Evolutionary conservation across 2,888 invertebrate genomes (phyloP), one percentile per base, ranked within the genome.

Genomic region (Drosophila anceps): DNA sequence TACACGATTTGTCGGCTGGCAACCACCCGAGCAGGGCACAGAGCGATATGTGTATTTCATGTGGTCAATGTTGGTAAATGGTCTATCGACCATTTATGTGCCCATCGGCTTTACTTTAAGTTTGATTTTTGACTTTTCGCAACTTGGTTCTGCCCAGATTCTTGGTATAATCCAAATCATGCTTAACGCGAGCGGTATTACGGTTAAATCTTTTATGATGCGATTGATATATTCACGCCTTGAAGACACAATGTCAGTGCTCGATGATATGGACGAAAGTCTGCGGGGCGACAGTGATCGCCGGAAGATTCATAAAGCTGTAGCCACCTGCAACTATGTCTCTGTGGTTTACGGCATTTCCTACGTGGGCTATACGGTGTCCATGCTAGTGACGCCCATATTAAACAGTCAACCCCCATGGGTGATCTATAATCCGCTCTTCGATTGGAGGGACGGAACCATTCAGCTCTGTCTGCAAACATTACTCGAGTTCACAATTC

Each of bases 341-440:
- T 72, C 75, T 6, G 50, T 82, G 7, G 41, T 79, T 0, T 84
- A 76, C 6, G 55, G 48, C 2, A 55, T 59, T 4, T 46, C 72
- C 0, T 84, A 79, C n/a, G 55, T 68, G 1, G 66, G 69, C 7
- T 81, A 62, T 31, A 58, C 55, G 0, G 50, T 51, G 0, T 68
- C 73, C 0, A 72, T 71, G 2, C 57, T 81, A 1, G 18, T 81
- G 0, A 50, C 73, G 1, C 54, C 64, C 0, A 39, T 69, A 0
- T 4, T 63, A 0, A 69, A 53, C 18, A 67, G 51, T 4, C 61
- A 33, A 5, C 81, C 81, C 1, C 76, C 79, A 0, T 81, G 76
- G 72, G 55, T 69, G 8, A 63, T 81, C 1, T 77, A 81, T 20
- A 81, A 77, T 64, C 79, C 81, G 0, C 44, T 81, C 9, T 29